These are phyloP conservation scores for Alligator sinensis DNA, from an alignment of 2,113 vertebrate species.

Conservation along the genomic window DNA sequence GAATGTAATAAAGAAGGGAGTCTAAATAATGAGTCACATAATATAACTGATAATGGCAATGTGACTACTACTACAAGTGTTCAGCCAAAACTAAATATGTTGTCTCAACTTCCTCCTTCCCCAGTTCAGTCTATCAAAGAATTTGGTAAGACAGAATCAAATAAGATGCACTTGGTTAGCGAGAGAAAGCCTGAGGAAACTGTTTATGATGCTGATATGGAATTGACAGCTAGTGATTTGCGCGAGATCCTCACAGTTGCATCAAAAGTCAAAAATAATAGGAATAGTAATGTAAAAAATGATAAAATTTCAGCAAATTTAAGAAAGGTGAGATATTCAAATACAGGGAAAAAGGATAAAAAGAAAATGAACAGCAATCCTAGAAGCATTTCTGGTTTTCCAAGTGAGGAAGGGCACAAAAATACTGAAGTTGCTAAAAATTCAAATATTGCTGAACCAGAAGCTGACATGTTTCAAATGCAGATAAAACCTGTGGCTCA, in stretches of 20 bases:
- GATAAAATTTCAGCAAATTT: slow-evolving; percentile 54
- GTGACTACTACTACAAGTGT: not conserved
- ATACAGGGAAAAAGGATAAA: slow-evolving; percentile 62
- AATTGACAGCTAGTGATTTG: slow-evolving; percentile 76
- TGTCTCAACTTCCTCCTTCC: not conserved
- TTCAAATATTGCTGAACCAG: not conserved
- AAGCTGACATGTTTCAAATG: slow-evolving; percentile 9
- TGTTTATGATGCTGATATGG: slow-evolving; percentile 80
- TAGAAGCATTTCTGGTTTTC: slow-evolving; percentile 7
- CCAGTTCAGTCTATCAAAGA: slow-evolving; percentile 1
- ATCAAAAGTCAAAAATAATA: slow-evolving; percentile 59
- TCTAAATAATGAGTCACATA: not conserved
- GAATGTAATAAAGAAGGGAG: slow-evolving; percentile 37
- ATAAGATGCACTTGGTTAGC: slow-evolving; percentile 1
- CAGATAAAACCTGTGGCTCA: slow-evolving; percentile 11
- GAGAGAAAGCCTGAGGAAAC: slow-evolving; percentile 72
- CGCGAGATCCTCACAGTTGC: slow-evolving; percentile 74
- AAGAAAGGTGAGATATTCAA: slow-evolving; percentile 74
- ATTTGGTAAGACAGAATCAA: not conserved
- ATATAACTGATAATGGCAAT: not conserved
- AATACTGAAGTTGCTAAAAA: not conserved
- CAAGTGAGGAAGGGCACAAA: slow-evolving; percentile 4
- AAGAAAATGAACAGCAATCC: slow-evolving; percentile 56
- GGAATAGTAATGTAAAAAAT: slow-evolving; percentile 26
- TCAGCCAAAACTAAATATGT: slow-evolving; percentile 1